Base-by-base conservation (phyloP, 2,888 invertebrate species). In the Teleiodes luculella region DNA sequence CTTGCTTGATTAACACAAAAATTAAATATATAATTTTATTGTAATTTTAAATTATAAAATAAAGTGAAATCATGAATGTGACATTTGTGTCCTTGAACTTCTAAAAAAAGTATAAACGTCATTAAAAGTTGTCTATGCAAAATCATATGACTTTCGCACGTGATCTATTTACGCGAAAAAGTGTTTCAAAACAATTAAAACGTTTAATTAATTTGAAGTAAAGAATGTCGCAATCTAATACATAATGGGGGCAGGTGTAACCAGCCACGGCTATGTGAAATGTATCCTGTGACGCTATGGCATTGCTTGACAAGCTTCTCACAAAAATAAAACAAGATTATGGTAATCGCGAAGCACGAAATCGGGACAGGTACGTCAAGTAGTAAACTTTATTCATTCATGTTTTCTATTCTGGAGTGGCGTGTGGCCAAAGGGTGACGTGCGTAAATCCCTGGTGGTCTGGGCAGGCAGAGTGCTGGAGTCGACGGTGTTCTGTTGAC, bases 271-370 rank as follows among this genome's bases (percentile, higher is more conserved):
- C 65, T 68, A 74, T 72, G 65, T 83, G 77, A 83, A 71, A 80
- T 77, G 76, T 67, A 72, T 71, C 66, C 66, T 70, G 67, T 78
- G 73, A 83, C 67, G 90, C 86, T 83, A 95, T 95, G 95, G 94
- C 94, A 89, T 90, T 95, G 84, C 91, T 95, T 79, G 93, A 94
- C 77, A 94, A 93, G 91, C 83, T 95, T 67, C 93, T 94, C 85
- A 89, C 91, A 80, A 93, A 92, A 83, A 91, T 90, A 88, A 88
- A 90, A 81, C 78, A 87, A 66, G 74, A 84, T 70, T 83, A 80
- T 68, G 80, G 68, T 63, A 70, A 73, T 74, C 74, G 72, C 70
- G 82, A 81, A 76, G 73, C 75, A 76, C 80, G 76, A 78, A 78
- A 86, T 80, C 76, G 78, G 78, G 74, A 76, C 83, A 85, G 91